Evolutionary conservation across 2,888 invertebrate genomes (phyloP).

Genomic region (Spicauda simplicius): DNA sequence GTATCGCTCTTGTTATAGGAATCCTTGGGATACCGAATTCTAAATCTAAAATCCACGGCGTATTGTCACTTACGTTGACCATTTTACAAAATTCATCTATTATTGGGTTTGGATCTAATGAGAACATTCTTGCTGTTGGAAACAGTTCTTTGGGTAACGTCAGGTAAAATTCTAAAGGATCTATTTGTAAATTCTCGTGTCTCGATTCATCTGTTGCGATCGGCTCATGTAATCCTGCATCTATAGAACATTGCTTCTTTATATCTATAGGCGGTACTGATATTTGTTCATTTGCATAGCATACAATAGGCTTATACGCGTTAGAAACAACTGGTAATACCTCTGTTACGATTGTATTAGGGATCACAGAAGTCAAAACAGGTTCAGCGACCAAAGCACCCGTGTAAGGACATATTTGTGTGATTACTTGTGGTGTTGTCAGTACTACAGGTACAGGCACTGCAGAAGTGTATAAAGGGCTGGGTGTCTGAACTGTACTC

Average conservation of each 20-base stretch:
- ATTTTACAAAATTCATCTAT: slow-evolving; percentile 67
- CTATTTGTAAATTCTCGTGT: slow-evolving; percentile 24
- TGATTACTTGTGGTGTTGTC: slow-evolving; percentile 41
- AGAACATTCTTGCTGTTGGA: slow-evolving; percentile 58
- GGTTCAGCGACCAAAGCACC: slow-evolving; percentile 37
- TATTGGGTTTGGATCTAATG: slow-evolving; percentile 63
- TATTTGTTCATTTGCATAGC: slow-evolving; percentile 26
- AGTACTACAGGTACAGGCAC: slow-evolving; percentile 45
- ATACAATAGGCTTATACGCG: slow-evolving; percentile 16
- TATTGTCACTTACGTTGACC: slow-evolving; percentile 50
- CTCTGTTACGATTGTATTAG: slow-evolving; percentile 34
- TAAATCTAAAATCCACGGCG: slow-evolving; percentile 66
- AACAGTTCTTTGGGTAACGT: slow-evolving; percentile 61
- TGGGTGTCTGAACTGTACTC: slow-evolving; percentile 39
- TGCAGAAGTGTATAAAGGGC: slow-evolving; percentile 39
- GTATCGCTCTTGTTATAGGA: slow-evolving; percentile 56
- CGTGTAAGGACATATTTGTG: slow-evolving; percentile 46
- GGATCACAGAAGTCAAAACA: slow-evolving; percentile 35
- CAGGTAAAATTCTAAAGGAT: slow-evolving; percentile 56
- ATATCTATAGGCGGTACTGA: slow-evolving; percentile 20
- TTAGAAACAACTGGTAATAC: slow-evolving; percentile 20
- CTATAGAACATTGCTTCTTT: slow-evolving; percentile 22
- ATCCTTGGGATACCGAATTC: slow-evolving; percentile 63
- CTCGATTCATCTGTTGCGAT: not conserved
- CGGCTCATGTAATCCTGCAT: slow-evolving; percentile 20